These are phyloP conservation scores for Mesocentrotus franciscanus DNA, from an alignment of 53 echinoderm and acorn worm genomes.

Conservation along the genomic window DNA sequence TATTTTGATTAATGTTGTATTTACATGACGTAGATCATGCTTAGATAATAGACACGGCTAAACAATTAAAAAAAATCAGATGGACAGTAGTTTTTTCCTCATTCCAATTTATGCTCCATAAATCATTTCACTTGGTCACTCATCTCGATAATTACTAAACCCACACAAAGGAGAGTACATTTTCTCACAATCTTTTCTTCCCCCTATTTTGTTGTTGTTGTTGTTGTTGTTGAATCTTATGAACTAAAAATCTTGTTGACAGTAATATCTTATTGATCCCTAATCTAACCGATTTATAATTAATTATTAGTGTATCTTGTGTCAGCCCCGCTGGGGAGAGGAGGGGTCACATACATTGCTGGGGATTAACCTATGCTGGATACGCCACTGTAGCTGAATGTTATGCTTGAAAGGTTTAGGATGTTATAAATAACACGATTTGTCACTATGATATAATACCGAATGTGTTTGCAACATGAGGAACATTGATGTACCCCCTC, in stretches of 20 bases:
- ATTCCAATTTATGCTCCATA: not conserved
- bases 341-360: not conserved
- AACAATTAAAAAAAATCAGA: not conserved
- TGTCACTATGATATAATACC: not conserved
- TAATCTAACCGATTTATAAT: too few relatives aligned
- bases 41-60: not conserved
- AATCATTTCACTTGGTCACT: not conserved
- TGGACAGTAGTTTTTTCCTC: not conserved
- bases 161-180: not conserved
- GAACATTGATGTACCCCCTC: not conserved
- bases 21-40: slow-evolving; percentile 9
- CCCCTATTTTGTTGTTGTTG: not conserved
- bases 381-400: not conserved
- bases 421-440: not conserved
- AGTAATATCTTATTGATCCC: too few relatives aligned
- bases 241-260: too few relatives aligned
- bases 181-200: not conserved
- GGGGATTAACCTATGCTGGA: too few relatives aligned
- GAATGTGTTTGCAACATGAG: not conserved
- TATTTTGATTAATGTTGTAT: slow-evolving; percentile 21
- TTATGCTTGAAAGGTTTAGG: not conserved
- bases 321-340: not conserved
- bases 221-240: too few relatives aligned
- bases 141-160: not conserved
- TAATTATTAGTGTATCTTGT: too few relatives aligned